Conservation (phyloP, 2,888 invertebrate genomes). For the Uropetala carovei region DNA sequence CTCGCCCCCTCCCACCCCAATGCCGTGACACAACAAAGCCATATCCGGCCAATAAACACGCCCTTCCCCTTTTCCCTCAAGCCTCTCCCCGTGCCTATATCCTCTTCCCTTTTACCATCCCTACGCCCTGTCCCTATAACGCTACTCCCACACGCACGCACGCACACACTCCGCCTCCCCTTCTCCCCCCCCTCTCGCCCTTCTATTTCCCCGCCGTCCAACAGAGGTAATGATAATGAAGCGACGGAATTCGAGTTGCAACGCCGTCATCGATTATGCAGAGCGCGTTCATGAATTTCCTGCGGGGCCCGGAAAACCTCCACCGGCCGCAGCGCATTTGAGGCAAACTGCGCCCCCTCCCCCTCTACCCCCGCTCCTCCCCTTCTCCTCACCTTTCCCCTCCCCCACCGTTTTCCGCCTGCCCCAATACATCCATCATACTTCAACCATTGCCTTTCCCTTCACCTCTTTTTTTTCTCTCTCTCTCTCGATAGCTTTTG, state of each 20-base stretch:
- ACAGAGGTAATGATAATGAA: conserved; percentile 61
- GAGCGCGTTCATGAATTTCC: conserved; percentile 57
- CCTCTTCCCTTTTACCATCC: not conserved
- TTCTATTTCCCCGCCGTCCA: not conserved
- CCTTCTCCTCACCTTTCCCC: not conserved
- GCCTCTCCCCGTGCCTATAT: not conserved
- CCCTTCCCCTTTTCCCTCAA: not conserved
- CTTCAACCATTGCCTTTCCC: not conserved
- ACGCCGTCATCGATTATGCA: conserved; percentile 60
- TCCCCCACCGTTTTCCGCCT: not conserved
- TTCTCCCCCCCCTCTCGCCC: not conserved
- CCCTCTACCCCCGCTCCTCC: not conserved
- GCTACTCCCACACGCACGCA: not conserved
- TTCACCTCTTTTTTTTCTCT: no score
- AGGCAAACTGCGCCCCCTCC: conserved; percentile 19
- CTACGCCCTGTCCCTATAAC: not conserved
- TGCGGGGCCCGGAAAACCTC: conserved; percentile 44
- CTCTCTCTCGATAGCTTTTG: no score
- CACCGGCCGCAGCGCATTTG: conserved; percentile 59
- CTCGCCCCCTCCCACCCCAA: not conserved
- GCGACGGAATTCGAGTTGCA: conserved; percentile 59
- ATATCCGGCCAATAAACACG: conserved; percentile 48
- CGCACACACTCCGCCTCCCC: not conserved
- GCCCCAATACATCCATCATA: not conserved
- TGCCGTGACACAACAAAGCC: conserved; percentile 2